These are phyloP conservation scores for Drosophila koepferae DNA, from an alignment of 2,888 invertebrate species.

Conservation along the genomic window DNA sequence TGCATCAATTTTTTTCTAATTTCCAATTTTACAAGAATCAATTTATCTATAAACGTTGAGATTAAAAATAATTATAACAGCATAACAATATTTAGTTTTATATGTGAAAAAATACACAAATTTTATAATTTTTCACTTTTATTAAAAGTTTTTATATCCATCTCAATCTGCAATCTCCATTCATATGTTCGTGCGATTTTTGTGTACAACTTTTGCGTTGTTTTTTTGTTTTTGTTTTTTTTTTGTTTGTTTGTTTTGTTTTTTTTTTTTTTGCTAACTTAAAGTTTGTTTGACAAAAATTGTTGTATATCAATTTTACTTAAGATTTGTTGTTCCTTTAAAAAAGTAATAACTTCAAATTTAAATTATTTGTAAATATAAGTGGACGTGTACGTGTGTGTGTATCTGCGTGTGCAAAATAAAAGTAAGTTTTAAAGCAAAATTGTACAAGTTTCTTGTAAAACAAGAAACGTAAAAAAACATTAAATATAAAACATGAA, in stretches of 20 bases:
- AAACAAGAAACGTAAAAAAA: constrained; percentile 43
- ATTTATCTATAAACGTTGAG: no score
- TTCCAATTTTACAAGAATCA: neutral
- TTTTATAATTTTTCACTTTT: constrained; percentile 58
- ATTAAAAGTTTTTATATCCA: constrained; percentile 68
- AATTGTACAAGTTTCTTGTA: constrained; percentile 70
- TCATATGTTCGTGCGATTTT: constrained; percentile 59
- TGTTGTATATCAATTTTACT: constrained; percentile 32
- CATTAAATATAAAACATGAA: constrained; percentile 28
- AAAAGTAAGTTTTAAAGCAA: constrained; percentile 70
- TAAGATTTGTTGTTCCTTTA: constrained; percentile 41
- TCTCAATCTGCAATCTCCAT: constrained; percentile 43
- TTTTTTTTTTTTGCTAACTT: constrained; percentile 42
- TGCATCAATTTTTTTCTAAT: neutral
- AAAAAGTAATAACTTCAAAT: constrained; percentile 76
- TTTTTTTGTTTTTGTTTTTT: constrained; percentile 1
- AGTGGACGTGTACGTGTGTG: constrained; percentile 57
- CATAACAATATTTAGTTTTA: neutral
- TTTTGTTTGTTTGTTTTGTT: constrained; percentile 57
- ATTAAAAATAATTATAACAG: neutral
- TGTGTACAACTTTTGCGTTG: constrained; percentile 36
- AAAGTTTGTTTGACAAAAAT: constrained; percentile 66
- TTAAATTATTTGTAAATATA: constrained; percentile 65
- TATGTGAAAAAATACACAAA: neutral
- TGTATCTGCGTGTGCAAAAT: constrained; percentile 41